Conservation (phyloP, 2,888 invertebrate species). For the Apeira syringaria region DNA sequence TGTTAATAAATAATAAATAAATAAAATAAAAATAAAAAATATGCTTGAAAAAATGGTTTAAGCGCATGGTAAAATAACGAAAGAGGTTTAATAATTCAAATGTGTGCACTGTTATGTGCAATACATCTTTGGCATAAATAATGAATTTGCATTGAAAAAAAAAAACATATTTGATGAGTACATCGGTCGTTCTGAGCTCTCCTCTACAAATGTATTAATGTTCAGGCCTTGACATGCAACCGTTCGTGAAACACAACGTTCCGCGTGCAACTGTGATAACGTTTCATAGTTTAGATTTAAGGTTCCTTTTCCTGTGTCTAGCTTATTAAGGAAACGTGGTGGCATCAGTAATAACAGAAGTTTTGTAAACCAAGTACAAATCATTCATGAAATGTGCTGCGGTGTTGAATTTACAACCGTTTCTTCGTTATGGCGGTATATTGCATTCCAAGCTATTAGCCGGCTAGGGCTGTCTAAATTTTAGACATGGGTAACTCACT, state of each 20-base stretch:
- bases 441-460: slow-evolving; percentile 43
- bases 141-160: slow-evolving; percentile 17
- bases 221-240: slow-evolving; percentile 57
- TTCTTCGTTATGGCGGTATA: slow-evolving; percentile 34
- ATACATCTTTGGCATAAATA: slow-evolving; percentile 20
- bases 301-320: slow-evolving; percentile 31
- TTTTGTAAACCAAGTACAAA: slow-evolving; percentile 61
- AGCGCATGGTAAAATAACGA: no score
- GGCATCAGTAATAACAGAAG: slow-evolving; percentile 29
- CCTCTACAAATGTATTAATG: slow-evolving; percentile 42
- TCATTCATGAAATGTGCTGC: slow-evolving; percentile 61
- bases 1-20: no score
- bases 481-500: no score
- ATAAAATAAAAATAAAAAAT: no score
- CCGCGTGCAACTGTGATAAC: slow-evolving; percentile 22
- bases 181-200: slow-evolving; percentile 36
- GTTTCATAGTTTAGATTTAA: slow-evolving; percentile 26
- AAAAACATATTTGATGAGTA: slow-evolving; percentile 33
- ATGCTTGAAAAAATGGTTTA: no score
- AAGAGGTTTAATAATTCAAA: no score
- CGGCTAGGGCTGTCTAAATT: slow-evolving; percentile 18
- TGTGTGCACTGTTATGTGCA: no score
- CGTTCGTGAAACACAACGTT: slow-evolving; percentile 33
- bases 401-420: slow-evolving; percentile 51
- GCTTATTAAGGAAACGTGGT: slow-evolving; percentile 10